Evolutionary conservation across 2,113 vertebrate genomes (phyloP), one percentile per base, ranked within the genome.

Genomic region (Thamnophis sirtalis): DNA sequence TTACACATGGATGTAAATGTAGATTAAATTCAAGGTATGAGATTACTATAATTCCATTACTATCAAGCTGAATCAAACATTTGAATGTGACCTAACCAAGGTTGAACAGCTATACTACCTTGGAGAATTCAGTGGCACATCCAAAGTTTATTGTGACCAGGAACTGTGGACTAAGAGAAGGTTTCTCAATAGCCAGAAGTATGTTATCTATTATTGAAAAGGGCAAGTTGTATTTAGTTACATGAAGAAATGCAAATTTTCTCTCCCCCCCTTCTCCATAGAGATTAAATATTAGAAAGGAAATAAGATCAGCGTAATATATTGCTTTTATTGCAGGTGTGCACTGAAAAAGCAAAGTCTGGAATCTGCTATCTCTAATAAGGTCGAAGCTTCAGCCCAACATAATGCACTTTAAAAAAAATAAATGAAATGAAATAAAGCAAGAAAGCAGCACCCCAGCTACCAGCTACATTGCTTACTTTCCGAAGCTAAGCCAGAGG

Each of bases 401-500:
- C 94, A 96, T 90, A 94, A 93, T 96, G 92, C 94, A 92, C 91
- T 97, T 98, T 97, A 96, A 26, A 68, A 86, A 58, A 3, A 97
- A 96, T 97, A 97, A 96, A 80, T n/a, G 60, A 68, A 73, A 80
- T 21, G 73, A 80, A 80, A 80, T 43, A 43, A 43, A 80, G 73
- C 33, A 80, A 80, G 73, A 80, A 80, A 80, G 33, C 73, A 80
- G 94, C 92, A 94, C 95, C 91, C 90, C 93, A 96, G 96, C 96
- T 97, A 95, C 93, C 95, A 93, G 95, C 97, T 95, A 94, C 96
- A 97, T 95, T 97, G 96, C 98, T 98, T 97, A 96, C 97, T 97
- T 97, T 97, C 96, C 95, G 96, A 97, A 97, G 96, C 97, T 97
- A 98, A 98, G 97, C 97, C 97, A 97, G 96, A 96, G 97, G 97